phyloP scores from a whole-genome alignment of 2,888 invertebrate species.

The Oscheius sp. region DNA sequence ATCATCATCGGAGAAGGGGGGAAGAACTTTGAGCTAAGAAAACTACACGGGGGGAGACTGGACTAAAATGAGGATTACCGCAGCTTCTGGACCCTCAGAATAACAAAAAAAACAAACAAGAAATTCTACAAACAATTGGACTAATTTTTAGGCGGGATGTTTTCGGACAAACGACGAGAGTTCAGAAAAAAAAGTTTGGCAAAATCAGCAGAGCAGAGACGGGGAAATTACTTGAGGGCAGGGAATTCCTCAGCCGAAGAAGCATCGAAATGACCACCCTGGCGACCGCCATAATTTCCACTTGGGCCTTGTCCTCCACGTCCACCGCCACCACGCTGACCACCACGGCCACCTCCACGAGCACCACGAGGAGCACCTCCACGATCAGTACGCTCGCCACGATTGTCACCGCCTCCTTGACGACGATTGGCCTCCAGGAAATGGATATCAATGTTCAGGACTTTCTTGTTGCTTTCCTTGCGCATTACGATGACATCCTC shows the following conservation, averaged over 20 bases:
- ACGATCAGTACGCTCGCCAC: constrained; percentile 52
- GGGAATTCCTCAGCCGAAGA: constrained; percentile 63
- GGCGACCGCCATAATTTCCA: constrained; percentile 32
- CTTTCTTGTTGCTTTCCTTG: constrained; percentile 53
- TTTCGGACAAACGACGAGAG: constrained; percentile 36
- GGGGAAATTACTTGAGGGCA: constrained; percentile 58
- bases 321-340: constrained; percentile 13
- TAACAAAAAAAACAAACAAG: too few species aligned
- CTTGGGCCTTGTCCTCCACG: constrained; percentile 30
- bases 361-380: constrained; percentile 23
- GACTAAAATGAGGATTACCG: too few species aligned
- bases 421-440: constrained; percentile 47
- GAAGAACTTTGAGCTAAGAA: too few species aligned
- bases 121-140: too few species aligned
- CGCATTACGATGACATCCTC: constrained; percentile 51
- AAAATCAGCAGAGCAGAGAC: constrained; percentile 24
- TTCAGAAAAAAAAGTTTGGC: background rate
- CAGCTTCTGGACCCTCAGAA: too few species aligned
- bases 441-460: constrained; percentile 63
- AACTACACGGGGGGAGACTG: too few species aligned
- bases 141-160: too few species aligned
- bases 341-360: too few species aligned
- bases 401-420: constrained; percentile 36
- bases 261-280: constrained; percentile 52
- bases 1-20: too few species aligned